Base-by-base conservation (phyloP, 2,113 vertebrate species). In the Cynocephalus volans region DNA sequence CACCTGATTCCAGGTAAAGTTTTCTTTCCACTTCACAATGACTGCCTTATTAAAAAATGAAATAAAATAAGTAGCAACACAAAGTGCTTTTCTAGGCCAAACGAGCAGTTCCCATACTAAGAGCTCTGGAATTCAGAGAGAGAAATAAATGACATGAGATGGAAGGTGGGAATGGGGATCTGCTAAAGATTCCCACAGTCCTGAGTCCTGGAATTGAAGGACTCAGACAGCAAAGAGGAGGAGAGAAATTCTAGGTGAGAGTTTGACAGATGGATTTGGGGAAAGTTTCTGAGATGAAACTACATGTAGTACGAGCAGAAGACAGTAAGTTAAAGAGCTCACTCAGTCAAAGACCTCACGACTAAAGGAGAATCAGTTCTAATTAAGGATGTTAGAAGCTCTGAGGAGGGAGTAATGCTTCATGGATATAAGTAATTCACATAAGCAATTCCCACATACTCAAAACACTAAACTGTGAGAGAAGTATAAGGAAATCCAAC, bases 211-310 rank as follows among this genome's bases (percentile, higher is more conserved):
- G 12, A 33, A 81, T 17, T 80, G 8, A 81, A 67, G 18, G 28
- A 58, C 65, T 48, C 89, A 70, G 18, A 58, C 33, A 12, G 50
- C 65, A 19, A 11, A 65, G 8, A 58, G 64, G 18, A 58, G 48
- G 17, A 10, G 8, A 72, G 31, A 36, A 18, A 33, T 70, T 36
- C 33, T 50, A 50, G 9, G 26, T 28, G 0, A 24, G 26, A 88
- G 11, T 48, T 11, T 3, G 11, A 8, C 23, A 10, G 12, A 36
- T 60, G 6, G 3, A 14, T 6, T 2, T 3, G 18, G 33, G 19
- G 9, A 70, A 62, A 60, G 13, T 26, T 33, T 76, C 17, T 26
- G 21, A 11, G 13, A 60, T 36, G 70, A 58, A 1, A 26, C 14
- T 36, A 31, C 24, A 21, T 33, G 17, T 28, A 75, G 13, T 6